Evolutionary conservation across 2,888 invertebrate genomes (phyloP).

Genomic region (Willowsia nigromaculata): DNA sequence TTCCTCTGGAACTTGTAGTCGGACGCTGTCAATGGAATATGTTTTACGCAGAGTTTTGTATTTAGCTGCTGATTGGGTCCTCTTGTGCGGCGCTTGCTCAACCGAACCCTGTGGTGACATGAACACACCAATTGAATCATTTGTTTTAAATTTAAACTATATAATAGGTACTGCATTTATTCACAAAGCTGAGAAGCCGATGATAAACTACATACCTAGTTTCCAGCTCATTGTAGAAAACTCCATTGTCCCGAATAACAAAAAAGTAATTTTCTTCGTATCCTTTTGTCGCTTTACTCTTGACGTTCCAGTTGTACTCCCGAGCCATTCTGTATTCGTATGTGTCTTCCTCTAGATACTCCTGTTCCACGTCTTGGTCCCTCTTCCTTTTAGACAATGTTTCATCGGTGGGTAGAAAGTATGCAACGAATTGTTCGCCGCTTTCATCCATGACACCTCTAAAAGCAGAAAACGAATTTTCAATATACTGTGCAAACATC

Average conservation of each 20-base stretch:
- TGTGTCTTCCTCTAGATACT: constrained; percentile 93
- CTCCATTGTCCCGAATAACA: constrained; percentile 92
- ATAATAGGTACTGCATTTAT: background rate
- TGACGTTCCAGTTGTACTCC: constrained; percentile 99
- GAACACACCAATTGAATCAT: too few relatives aligned
- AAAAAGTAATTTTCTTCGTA: constrained; percentile 99
- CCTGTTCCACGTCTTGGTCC: constrained; percentile 87
- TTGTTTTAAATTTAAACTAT: background rate
- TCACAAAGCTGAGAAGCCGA: background rate
- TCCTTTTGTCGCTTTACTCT: constrained; percentile 96
- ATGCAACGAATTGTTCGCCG: constrained; percentile 99
- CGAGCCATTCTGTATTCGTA: constrained; percentile 98
- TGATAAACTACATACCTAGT: constrained; percentile 83
- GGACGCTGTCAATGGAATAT: constrained; percentile 90
- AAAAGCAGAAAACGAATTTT: constrained; percentile 78
- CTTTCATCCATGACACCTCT: constrained; percentile 99
- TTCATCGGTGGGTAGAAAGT: constrained; percentile 96
- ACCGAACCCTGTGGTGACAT: constrained; percentile 86
- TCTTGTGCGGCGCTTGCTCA: constrained; percentile 94
- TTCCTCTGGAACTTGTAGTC: constrained; percentile 93
- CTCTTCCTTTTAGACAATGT: constrained; percentile 93
- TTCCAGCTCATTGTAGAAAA: constrained; percentile 97
- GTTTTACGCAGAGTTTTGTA: constrained; percentile 92
- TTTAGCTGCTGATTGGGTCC: constrained; percentile 86
- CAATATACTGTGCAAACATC: too few relatives aligned